Evolutionary conservation across 2,797 vertebrate genomes (phyloP).

Genomic region (Scyliorhinus canicula): DNA sequence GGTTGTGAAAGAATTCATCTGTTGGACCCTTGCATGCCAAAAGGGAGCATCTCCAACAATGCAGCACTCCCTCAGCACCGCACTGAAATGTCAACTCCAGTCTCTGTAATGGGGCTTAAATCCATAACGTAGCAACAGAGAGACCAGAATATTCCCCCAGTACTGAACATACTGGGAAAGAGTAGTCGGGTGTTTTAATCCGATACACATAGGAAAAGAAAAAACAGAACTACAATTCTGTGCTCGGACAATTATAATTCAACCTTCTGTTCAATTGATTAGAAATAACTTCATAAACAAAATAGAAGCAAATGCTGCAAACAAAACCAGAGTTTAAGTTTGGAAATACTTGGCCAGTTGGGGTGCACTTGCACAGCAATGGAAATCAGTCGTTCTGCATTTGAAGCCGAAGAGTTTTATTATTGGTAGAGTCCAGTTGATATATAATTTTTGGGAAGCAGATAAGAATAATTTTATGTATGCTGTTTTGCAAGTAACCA

Average conservation of each 20-base stretch:
- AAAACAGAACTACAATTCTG: not conserved
- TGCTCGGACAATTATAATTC: not conserved
- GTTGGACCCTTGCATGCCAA: not conserved
- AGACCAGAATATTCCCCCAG: not conserved
- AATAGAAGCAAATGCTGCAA: not conserved
- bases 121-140: not conserved
- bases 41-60: not conserved
- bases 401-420: not conserved
- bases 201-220: too few relatives aligned
- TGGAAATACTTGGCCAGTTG: not conserved
- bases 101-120: not conserved
- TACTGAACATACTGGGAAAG: not conserved
- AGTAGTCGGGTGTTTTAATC: not conserved
- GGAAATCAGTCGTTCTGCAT: not conserved
- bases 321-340: not conserved
- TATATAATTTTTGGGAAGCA: not conserved
- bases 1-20: too few relatives aligned
- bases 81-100: too few relatives aligned
- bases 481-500: not conserved
- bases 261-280: not conserved
- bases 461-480: not conserved
- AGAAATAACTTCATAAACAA: not conserved
- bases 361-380: not conserved
- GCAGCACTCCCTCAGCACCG: not conserved
- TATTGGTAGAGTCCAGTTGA: not conserved